Evolutionary conservation across 2,113 vertebrate species (phyloP).

Genomic region (Tretioscincus oriximinensis): DNA sequence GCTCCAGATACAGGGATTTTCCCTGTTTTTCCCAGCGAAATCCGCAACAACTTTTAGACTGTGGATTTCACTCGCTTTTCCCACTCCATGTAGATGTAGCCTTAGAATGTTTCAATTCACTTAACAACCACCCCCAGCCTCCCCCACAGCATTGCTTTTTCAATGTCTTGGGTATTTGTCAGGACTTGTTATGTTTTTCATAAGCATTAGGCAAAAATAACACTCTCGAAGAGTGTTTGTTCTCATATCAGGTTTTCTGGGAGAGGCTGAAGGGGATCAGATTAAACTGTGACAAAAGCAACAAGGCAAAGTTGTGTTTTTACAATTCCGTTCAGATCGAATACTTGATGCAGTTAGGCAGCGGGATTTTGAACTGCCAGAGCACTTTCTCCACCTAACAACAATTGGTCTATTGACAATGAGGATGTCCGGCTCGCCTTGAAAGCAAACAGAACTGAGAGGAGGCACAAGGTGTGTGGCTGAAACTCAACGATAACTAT

Average conservation of each 20-base stretch:
- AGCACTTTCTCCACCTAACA: not conserved
- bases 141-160: not conserved
- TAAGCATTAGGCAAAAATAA: not conserved
- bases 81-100: too few species aligned
- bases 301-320: not conserved
- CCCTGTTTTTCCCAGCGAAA: too few species aligned
- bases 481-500: not conserved
- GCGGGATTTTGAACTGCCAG: not conserved
- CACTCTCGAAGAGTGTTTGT: not conserved
- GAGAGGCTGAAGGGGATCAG: not conserved
- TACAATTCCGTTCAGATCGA: not conserved
- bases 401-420: constrained; percentile 4
- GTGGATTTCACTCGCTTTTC: too few species aligned
- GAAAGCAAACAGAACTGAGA: not conserved
- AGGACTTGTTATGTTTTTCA: not conserved
- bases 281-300: not conserved
- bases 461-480: not conserved
- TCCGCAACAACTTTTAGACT: too few species aligned
- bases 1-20: too few species aligned
- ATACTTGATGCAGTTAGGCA: not conserved
- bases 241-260: not conserved
- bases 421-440: constrained; percentile 8
- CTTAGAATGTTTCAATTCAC: not conserved
- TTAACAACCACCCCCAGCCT: too few species aligned
- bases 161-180: not conserved